These are phyloP conservation scores for Tachina lurida DNA, from an alignment of 2,888 invertebrate species.

Conservation along the genomic window DNA sequence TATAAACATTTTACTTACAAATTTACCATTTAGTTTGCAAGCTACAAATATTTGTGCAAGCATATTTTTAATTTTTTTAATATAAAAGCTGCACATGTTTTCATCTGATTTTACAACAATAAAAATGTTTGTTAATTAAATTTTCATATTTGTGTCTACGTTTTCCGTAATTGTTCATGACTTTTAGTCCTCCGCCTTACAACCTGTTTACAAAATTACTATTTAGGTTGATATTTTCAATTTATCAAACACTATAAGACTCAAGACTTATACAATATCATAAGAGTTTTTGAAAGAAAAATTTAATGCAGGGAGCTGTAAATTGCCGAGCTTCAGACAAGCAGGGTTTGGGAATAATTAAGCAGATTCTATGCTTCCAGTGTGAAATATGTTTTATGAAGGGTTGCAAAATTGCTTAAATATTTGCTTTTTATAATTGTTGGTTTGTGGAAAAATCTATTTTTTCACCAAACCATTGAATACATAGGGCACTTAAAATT, in stretches of 20 bases:
- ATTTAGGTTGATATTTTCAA: not conserved
- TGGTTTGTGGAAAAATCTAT: no score
- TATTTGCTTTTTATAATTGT: no score
- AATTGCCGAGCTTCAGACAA: no score
- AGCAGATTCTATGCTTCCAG: no score
- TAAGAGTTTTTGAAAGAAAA: no score
- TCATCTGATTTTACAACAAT: conserved; percentile 24
- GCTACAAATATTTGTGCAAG: not conserved
- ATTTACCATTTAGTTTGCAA: not conserved
- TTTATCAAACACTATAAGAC: not conserved
- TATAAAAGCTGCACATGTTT: not conserved
- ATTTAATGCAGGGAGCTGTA: no score
- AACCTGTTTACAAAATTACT: conserved; percentile 2
- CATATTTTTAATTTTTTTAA: not conserved
- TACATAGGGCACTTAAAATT: conserved; percentile 21
- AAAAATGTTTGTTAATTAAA: conserved; percentile 40
- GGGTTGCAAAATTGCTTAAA: no score
- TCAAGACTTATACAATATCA: not conserved
- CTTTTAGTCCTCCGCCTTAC: conserved; percentile 24
- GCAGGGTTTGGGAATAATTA: no score
- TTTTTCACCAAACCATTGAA: no score
- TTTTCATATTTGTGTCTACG: conserved; percentile 21
- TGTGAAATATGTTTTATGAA: no score
- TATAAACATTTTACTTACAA: not conserved
- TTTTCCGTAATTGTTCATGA: conserved; percentile 39